Conservation (phyloP, 2,888 invertebrate species). For the Cinara cedri region DNA sequence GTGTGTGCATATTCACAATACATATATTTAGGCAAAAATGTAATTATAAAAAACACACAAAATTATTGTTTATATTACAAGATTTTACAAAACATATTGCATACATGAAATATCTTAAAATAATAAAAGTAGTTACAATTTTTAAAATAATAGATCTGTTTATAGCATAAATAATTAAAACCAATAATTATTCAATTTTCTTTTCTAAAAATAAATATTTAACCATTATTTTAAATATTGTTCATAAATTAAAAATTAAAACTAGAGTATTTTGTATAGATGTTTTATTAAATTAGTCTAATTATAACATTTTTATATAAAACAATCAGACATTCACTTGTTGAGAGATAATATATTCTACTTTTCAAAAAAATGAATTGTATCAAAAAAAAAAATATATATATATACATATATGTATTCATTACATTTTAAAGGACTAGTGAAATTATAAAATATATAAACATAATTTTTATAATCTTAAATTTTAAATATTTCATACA, state of each 20-base stretch:
- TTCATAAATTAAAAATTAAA: not conserved
- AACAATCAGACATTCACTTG: conserved; percentile 13
- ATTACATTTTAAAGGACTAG: conserved; percentile 18
- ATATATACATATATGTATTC: conserved; percentile 17
- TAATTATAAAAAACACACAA: conserved; percentile 44
- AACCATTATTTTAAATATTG: not conserved
- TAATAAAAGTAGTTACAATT: conserved; percentile 14
- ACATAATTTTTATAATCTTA: not conserved
- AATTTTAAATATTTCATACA: not conserved
- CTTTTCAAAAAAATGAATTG: not conserved
- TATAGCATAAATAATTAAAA: conserved; percentile 12
- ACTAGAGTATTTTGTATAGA: not conserved
- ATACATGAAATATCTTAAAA: no score
- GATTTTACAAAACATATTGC: not conserved
- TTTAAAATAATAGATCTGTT: conserved; percentile 16
- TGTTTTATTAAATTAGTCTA: not conserved
- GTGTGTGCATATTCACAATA: conserved; percentile 29
- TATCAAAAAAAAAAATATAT: not conserved
- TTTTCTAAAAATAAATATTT: not conserved
- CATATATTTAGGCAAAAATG: conserved; percentile 8
- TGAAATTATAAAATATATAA: conserved; percentile 24
- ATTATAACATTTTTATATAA: not conserved
- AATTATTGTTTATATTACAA: conserved; percentile 9
- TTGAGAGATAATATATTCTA: not conserved
- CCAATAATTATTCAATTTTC: not conserved